Evolutionary conservation across 2,888 invertebrate species (phyloP), one percentile per base, ranked within the genome.

Genomic region (Pristionchus maxplancki): DNA sequence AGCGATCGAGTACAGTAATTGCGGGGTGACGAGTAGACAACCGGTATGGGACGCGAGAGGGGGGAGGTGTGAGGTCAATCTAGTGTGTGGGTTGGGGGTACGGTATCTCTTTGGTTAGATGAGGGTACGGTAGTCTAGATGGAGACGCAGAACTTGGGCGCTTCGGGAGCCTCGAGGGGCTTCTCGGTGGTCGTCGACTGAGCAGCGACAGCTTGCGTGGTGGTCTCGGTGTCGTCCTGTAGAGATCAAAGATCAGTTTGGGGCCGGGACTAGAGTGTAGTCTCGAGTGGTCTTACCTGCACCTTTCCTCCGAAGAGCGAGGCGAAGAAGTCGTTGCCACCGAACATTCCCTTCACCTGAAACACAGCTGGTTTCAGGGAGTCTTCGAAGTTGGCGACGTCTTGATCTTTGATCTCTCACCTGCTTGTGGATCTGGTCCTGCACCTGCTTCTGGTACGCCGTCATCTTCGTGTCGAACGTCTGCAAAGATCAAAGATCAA

Each of bases 121-220:
- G n/a, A n/a, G n/a, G n/a, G n/a, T 44, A 48, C 44, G 48, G 86
- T 67, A 58, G 48, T 50, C 20, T 91, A 93, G 89, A 94, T 92
- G 86, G 93, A 90, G n/a, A 93, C 93, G 90, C 94, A 94, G 93
- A 94, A 94, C 88, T 93, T 91, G 84, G 94, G 94, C 28, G 94
- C 92, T 24, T 91, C 92, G 53, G 94, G 94, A 34, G 93, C 91
- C 71, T 93, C 92, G 50, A 91, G 92, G 5, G 40, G 40, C 86
- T 87, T 44, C 71, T 71, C 71, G 28, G 85, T 58, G 31, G 85
- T 64, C 13, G 85, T 85, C 1, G 37, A 40, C 81, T 48, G 81
- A 5, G 28, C 62, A 1, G 48, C 71, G 31, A 50, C 71, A 6
- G 86, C 50, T 24, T 44, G 71, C 20, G 86, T 71, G 9, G 86